phyloP scores from a whole-genome alignment of 2,113 vertebrate species.

The Misgurnus mizolepis region DNA sequence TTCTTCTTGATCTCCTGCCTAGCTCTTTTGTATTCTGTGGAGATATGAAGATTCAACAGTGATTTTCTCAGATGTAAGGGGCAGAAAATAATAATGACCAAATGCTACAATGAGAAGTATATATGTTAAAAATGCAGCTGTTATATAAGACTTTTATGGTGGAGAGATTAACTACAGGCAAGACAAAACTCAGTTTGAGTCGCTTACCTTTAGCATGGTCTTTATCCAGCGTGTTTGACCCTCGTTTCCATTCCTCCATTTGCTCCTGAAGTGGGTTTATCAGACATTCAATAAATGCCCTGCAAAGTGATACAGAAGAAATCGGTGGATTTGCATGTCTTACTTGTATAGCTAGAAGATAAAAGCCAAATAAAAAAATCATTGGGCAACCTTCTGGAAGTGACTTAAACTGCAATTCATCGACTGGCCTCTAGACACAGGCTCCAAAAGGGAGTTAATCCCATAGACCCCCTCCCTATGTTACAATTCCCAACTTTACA shows the following conservation, averaged over 20 bases:
- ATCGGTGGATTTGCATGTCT: no score
- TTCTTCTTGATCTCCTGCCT: slow-evolving; percentile 98
- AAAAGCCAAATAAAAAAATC: no score
- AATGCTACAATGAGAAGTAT: not conserved
- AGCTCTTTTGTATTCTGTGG: slow-evolving; percentile 91
- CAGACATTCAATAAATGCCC: slow-evolving; percentile 89
- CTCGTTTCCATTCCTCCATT: slow-evolving; percentile 97
- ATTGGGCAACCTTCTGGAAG: no score
- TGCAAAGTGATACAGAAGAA: slow-evolving; percentile 57
- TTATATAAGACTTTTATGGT: not conserved
- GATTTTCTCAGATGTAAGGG: not conserved
- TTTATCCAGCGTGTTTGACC: slow-evolving; percentile 91
- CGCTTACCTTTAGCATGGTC: slow-evolving; percentile 88
- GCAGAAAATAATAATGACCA: not conserved
- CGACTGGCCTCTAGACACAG: no score
- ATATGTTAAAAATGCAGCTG: not conserved
- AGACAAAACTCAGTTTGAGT: not conserved
- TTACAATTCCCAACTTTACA: no score
- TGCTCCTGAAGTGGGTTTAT: slow-evolving; percentile 96
- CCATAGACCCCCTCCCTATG: no score
- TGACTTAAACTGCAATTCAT: no score
- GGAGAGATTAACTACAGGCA: not conserved
- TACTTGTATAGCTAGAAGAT: no score
- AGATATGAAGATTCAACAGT: slow-evolving; percentile 37
- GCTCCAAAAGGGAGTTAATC: no score